Percentiles rank a stretch among this genome's conserved stretches.
phyloP scores from a whole-genome alignment of 2,888 invertebrate genomes.

The Eutolmus rufibarbis region DNA sequence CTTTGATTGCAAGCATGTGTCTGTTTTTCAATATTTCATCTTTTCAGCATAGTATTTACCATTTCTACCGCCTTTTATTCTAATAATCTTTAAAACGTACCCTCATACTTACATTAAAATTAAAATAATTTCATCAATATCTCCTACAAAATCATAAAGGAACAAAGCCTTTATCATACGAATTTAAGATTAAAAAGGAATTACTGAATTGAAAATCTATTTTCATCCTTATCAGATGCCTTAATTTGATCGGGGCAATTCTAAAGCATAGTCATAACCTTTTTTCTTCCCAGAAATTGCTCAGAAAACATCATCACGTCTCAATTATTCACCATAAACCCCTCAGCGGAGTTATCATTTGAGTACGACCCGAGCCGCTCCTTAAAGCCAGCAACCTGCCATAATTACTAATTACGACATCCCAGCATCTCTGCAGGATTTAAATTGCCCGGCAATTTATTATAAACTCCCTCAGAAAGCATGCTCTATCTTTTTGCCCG shows the following conservation, averaged over 20 bases:
- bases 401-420: conserved; percentile 23
- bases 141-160: too few relatives aligned
- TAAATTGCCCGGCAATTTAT: conserved; percentile 10
- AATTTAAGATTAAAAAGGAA: neutral
- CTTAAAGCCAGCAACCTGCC: neutral
- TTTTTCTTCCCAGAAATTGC: neutral
- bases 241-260: neutral
- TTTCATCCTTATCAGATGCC: neutral
- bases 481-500: neutral
- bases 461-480: neutral
- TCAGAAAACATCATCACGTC: neutral
- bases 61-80: too few relatives aligned
- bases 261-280: neutral
- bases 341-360: neutral
- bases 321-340: neutral
- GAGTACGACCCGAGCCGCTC: neutral
- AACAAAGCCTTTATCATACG: neutral
- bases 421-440: neutral
- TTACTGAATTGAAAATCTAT: neutral
- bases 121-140: too few relatives aligned
- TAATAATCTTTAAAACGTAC: too few relatives aligned
- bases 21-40: too few relatives aligned
- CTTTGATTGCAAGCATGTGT: too few relatives aligned
- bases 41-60: too few relatives aligned
- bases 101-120: too few relatives aligned